A percentile compares a stretch with the other conserved stretches of the same genome.
Conservation (phyloP, 2,797 vertebrate species). For the Huso huso region DNA sequence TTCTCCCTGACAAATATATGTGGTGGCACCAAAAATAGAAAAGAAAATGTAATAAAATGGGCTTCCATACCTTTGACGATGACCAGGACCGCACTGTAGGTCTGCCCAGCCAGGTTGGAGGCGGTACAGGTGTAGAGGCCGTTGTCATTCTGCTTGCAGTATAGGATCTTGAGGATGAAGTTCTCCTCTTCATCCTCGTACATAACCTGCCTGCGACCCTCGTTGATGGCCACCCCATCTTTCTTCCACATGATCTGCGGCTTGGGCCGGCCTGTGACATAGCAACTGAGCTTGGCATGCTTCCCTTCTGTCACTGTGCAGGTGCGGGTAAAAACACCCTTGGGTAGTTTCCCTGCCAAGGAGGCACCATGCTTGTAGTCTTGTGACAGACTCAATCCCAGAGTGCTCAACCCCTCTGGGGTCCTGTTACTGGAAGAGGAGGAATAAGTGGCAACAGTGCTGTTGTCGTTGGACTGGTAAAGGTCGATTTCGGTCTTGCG, state of each 20-base stretch:
- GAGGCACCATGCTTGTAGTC: slow-evolving; percentile 54
- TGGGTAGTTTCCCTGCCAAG: slow-evolving; percentile 58
- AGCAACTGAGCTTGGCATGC: slow-evolving; percentile 95
- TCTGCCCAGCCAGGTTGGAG: slow-evolving; percentile 93
- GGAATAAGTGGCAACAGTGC: slow-evolving; percentile 25
- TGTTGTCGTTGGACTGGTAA: slow-evolving; percentile 47
- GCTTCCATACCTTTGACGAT: slow-evolving; percentile 82
- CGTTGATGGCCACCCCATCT: slow-evolving; percentile 74
- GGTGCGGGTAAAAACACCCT: slow-evolving; percentile 71
- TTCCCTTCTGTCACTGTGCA: slow-evolving; percentile 95
- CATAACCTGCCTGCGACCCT: slow-evolving; percentile 82
- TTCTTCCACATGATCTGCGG: slow-evolving; percentile 94
- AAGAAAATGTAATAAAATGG: background rate
- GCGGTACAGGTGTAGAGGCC: slow-evolving; percentile 95
- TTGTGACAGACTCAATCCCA: slow-evolving; percentile 45
- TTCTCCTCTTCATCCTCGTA: slow-evolving; percentile 97
- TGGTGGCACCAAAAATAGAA: too few relatives aligned
- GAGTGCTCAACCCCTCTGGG: slow-evolving; percentile 13
- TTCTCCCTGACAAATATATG: too few relatives aligned
- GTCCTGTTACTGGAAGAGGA: slow-evolving; percentile 33
- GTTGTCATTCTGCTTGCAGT: slow-evolving; percentile 87
- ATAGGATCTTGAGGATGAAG: slow-evolving; percentile 94
- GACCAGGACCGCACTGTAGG: slow-evolving; percentile 90
- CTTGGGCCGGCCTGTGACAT: slow-evolving; percentile 91
- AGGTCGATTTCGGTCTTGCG: slow-evolving; percentile 62